Conservation (phyloP, 2,797 vertebrate species). For the Synanceia verrucosa region DNA sequence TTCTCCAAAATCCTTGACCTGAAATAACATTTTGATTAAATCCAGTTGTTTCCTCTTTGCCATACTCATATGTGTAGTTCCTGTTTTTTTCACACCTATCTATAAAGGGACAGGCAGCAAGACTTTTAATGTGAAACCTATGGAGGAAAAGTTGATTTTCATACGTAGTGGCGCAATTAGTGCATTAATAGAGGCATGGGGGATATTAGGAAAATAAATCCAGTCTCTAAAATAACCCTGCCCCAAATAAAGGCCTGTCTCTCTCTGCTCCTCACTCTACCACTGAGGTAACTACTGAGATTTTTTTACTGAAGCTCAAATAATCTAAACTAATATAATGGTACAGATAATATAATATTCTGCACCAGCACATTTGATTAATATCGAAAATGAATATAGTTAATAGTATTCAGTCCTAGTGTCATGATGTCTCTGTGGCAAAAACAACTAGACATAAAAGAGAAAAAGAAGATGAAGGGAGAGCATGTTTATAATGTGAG, state of each 20-base stretch:
- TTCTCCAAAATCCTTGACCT: not conserved
- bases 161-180: not conserved
- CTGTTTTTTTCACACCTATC: not conserved
- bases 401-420: not conserved
- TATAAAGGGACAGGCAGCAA: not conserved
- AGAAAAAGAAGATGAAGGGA: not conserved
- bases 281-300: not conserved
- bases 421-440: not conserved
- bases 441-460: too few relatives aligned
- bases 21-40: too few relatives aligned
- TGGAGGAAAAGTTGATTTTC: not conserved
- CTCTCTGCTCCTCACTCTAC: not conserved
- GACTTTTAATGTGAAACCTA: not conserved
- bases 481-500: not conserved
- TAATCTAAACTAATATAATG: not conserved
- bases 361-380: not conserved
- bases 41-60: too few relatives aligned
- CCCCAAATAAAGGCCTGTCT: slow-evolving; percentile 1
- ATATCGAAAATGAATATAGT: too few relatives aligned
- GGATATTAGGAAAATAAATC: not conserved
- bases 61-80: too few relatives aligned
- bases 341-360: too few relatives aligned
- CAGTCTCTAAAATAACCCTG: not conserved
- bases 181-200: not conserved
- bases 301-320: not conserved